Conservation (phyloP, 2,113 vertebrate species). For the Chitala chitala region DNA sequence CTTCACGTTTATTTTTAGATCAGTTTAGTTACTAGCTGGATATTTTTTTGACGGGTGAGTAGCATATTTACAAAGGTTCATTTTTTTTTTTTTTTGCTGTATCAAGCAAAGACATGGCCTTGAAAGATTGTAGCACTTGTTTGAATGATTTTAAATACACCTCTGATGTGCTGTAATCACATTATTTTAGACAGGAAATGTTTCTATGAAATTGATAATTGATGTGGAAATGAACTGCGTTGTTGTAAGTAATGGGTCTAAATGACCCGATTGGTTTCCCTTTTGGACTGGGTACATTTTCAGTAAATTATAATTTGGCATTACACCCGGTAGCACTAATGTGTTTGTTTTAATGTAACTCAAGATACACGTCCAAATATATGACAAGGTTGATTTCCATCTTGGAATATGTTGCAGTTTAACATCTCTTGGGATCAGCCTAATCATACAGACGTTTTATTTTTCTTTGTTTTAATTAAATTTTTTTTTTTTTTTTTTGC, state of each 20-base stretch:
- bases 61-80: constrained; percentile 36
- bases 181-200: constrained; percentile 23
- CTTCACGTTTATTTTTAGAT: constrained; percentile 24
- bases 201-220: constrained; percentile 43
- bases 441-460: constrained; percentile 43
- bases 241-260: constrained; percentile 34
- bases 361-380: constrained; percentile 37
- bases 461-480: no score
- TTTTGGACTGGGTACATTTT: constrained; percentile 34
- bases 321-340: constrained; percentile 32
- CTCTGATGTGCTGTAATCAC: constrained; percentile 32
- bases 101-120: constrained; percentile 34
- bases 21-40: constrained; percentile 18
- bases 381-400: constrained; percentile 39
- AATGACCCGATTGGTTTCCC: constrained; percentile 31
- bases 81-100: constrained; percentile 32
- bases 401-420: constrained; percentile 19
- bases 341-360: constrained; percentile 43
- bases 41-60: constrained; percentile 33
- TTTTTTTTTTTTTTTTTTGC: background rate
- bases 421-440: constrained; percentile 34
- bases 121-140: constrained; percentile 38
- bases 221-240: constrained; percentile 30
- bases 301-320: constrained; percentile 43
- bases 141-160: constrained; percentile 14